Evolutionary conservation across 2,888 invertebrate genomes (phyloP).

Genomic region (Plebejus melissa): DNA sequence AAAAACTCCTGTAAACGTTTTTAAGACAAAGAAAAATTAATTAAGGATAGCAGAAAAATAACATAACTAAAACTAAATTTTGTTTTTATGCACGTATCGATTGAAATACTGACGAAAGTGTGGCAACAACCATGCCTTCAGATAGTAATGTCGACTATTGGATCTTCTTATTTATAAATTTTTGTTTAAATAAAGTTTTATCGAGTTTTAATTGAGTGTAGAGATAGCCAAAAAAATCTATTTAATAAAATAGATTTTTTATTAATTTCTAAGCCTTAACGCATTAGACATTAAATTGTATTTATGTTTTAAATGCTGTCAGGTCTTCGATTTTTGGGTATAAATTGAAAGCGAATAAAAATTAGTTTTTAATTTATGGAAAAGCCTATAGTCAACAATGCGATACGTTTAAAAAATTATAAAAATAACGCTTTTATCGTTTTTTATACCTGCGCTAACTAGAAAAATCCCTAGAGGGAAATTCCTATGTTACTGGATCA

Average conservation of each 20-base stretch:
- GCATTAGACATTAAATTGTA: neutral
- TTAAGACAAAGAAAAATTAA: constrained; percentile 2
- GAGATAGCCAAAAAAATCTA: too few species aligned
- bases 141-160: constrained; percentile 7
- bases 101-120: neutral
- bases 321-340: neutral
- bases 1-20: constrained; percentile 23
- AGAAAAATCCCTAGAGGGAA: constrained; percentile 38
- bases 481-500: constrained; percentile 36
- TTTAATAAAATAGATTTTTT: neutral
- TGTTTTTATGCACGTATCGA: neutral
- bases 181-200: neutral
- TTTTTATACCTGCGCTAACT: constrained; percentile 36
- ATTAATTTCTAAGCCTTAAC: neutral
- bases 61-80: neutral
- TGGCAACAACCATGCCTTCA: neutral
- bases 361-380: neutral
- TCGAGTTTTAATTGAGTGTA: too few species aligned
- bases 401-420: neutral
- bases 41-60: neutral
- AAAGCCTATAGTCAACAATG: constrained; percentile 23
- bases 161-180: neutral
- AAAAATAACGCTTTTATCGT: neutral
- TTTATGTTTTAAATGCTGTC: neutral
- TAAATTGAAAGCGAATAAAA: neutral